A percentile compares a stretch with the other conserved stretches of the same genome.
phyloP scores from a whole-genome alignment of 2,113 vertebrate species.

The Calonectris borealis region DNA sequence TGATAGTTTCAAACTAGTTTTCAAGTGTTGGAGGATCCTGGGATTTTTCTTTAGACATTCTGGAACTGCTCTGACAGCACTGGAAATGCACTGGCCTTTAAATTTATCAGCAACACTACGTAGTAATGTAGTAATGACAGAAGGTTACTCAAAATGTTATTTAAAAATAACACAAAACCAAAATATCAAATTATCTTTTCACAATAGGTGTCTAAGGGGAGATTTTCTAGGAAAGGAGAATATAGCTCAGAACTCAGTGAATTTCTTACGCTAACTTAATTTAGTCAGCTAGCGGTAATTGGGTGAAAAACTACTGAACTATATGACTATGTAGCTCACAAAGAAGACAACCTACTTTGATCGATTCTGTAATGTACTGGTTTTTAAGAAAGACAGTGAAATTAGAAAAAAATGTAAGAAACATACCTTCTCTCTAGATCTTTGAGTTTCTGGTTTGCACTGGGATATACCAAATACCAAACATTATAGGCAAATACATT shows the following conservation, averaged over 20 bases:
- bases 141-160: not conserved
- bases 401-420: not conserved
- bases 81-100: not conserved
- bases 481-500: not conserved
- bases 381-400: not conserved
- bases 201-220: not conserved
- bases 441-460: not conserved
- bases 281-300: not conserved
- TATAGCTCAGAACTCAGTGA: not conserved
- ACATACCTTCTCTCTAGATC: not conserved
- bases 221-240: not conserved
- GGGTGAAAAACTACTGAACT: not conserved
- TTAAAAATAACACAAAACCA: not conserved
- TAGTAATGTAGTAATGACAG: not conserved
- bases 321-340: not conserved
- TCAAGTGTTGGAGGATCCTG: not conserved
- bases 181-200: not conserved
- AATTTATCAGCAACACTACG: not conserved
- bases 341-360: not conserved
- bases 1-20: not conserved
- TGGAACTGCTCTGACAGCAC: not conserved
- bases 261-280: not conserved
- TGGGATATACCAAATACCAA: not conserved
- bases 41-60: not conserved
- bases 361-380: fast-evolving